These are phyloP conservation scores for Diadegma fenestrale DNA, from an alignment of 2,888 invertebrate genomes.

Conservation along the genomic window DNA sequence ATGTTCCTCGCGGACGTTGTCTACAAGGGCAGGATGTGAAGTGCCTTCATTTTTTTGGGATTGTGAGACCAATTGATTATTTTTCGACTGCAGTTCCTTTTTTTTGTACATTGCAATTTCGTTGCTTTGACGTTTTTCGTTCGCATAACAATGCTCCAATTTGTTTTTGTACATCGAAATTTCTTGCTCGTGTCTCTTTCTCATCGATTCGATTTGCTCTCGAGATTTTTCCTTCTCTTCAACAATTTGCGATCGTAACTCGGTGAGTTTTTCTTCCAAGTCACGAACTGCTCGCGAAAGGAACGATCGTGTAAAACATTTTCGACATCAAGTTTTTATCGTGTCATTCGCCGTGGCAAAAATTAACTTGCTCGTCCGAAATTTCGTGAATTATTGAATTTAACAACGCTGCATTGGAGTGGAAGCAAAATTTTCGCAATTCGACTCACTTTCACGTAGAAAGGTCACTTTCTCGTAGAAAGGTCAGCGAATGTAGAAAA, in stretches of 20 bases:
- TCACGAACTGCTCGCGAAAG: constrained; percentile 59
- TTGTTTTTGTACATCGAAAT: constrained; percentile 61
- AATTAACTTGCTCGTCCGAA: not conserved
- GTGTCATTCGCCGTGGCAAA: not conserved
- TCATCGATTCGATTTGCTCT: constrained; percentile 62
- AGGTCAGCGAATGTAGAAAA: not conserved
- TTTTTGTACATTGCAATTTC: constrained; percentile 34
- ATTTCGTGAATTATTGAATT: not conserved
- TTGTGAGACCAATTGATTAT: not conserved
- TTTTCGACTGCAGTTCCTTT: constrained; percentile 19
- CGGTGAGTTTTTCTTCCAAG: constrained; percentile 68
- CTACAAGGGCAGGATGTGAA: constrained; percentile 59
- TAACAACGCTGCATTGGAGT: not conserved
- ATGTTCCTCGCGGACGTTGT: constrained; percentile 22
- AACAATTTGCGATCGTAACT: constrained; percentile 60
- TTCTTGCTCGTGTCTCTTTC: constrained; percentile 64
- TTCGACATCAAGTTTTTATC: not conserved
- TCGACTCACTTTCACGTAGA: not conserved
- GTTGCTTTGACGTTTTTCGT: constrained; percentile 28
- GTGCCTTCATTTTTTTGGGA: not conserved
- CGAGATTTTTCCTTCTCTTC: constrained; percentile 60
- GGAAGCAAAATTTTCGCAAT: not conserved
- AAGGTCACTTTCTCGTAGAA: constrained; percentile 6
- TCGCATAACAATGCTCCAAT: constrained; percentile 20
- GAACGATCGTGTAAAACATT: not conserved